A percentile compares a stretch with the other conserved stretches of the same genome.
These are phyloP conservation scores for Polia nebulosa DNA, from an alignment of 2,888 invertebrate species.

Conservation along the genomic window DNA sequence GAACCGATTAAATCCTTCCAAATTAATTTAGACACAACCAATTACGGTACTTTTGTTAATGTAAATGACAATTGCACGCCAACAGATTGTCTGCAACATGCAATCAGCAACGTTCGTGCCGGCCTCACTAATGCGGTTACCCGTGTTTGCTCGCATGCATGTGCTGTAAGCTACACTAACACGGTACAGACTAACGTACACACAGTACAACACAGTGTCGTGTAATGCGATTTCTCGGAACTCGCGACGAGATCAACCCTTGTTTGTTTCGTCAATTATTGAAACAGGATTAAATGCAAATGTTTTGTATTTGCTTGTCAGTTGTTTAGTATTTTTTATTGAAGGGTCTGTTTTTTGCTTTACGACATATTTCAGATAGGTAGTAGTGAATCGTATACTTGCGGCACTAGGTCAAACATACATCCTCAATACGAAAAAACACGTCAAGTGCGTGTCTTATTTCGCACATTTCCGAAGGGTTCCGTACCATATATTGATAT, in stretches of 20 bases:
- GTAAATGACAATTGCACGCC: conserved; percentile 55
- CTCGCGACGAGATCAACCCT: conserved; percentile 63
- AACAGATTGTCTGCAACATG: conserved; percentile 59
- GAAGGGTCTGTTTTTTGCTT: conserved; percentile 35
- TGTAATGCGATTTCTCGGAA: conserved; percentile 50
- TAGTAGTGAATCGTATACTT: background rate
- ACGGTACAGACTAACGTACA: conserved; percentile 28
- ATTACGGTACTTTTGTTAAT: conserved; percentile 60
- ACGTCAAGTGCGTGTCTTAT: no score
- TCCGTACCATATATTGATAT: no score
- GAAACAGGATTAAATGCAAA: conserved; percentile 69
- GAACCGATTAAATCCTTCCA: conserved; percentile 9
- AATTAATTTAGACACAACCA: conserved; percentile 52
- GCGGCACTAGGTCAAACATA: background rate
- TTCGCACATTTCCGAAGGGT: no score
- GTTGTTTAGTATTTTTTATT: conserved; percentile 49
- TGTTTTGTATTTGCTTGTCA: conserved; percentile 59
- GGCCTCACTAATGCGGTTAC: conserved; percentile 83
- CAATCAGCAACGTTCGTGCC: conserved; percentile 75
- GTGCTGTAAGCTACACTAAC: conserved; percentile 58
- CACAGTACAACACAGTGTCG: conserved; percentile 17
- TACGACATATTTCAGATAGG: background rate
- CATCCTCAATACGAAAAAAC: no score
- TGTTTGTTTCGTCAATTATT: conserved; percentile 70
- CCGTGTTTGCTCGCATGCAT: conserved; percentile 72